Base-by-base conservation (phyloP, 2,113 vertebrate genomes). In the Bufo gargarizans region DNA sequence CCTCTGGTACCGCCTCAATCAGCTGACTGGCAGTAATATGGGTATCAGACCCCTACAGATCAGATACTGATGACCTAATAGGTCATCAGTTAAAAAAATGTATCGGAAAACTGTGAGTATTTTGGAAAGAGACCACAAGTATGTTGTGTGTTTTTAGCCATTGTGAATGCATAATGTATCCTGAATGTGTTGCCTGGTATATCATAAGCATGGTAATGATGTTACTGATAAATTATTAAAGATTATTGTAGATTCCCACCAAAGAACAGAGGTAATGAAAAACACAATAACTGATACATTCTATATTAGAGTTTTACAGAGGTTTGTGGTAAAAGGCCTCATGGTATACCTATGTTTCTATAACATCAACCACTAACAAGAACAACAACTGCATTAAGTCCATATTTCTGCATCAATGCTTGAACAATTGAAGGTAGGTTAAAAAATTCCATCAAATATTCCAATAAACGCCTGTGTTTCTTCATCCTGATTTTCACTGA, bases 381-480 rank as follows among this genome's bases (percentile, higher is more conserved):
- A 76, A 76, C 43, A 7, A 76, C 50, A 49, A 76, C 45, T 50
- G 47, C 0, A 72, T 72, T 3, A 47, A 43, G 43, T 50, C 72
- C 72, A 19, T 76, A 17, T 49, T 19, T 19, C 2, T 43, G 49
- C 45, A 74, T 19, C 71, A 16, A 19, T 17, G 71, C 14, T 47
- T 45, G 14, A 47, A 47, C 6, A 16, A 20, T 17, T 76, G 17
- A 50, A 45, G 72, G 8, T 76, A 4, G 72, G 47, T 94, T 96
- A 99, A 91, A 98, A 96, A 93, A 99, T 95, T 2, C 92, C 97
- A 96, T 98, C 97, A 95, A 99, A 98, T 95, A 99, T 97, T 91
- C 96, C 96, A 89, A 96, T 50, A 86, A 97, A 97, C 85, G 93
- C 92, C 82, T 96, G 92, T 81, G 88, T 90, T 94, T 93, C 91